Percentiles rank a stretch among this genome's conserved stretches.
phyloP scores from a whole-genome alignment of 1,140 invertebrate genomes.

The Contarinia nasturtii region DNA sequence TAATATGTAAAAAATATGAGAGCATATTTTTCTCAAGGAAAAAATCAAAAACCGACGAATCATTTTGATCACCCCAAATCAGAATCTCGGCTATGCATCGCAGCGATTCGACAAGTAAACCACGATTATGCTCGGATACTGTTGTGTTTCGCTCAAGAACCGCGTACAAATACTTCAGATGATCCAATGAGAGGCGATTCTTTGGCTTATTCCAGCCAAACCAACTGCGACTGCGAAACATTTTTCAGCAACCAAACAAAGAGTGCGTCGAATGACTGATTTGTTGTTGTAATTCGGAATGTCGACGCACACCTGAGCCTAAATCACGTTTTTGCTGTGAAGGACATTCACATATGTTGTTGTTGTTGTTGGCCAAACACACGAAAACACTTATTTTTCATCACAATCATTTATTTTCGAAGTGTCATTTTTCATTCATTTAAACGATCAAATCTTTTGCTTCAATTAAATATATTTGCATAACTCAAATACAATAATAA shows the following conservation, averaged over 20 bases:
- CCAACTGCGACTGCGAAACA: slow-evolving; percentile 77
- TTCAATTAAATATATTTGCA: no score
- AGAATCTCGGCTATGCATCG: slow-evolving; percentile 96
- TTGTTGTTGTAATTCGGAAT: no score
- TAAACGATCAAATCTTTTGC: no score
- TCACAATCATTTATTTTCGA: no score
- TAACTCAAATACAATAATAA: no score
- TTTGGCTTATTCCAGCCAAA: slow-evolving; percentile 82
- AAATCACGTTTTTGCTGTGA: no score
- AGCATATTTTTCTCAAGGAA: slow-evolving; percentile 99
- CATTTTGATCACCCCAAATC: slow-evolving; percentile 99
- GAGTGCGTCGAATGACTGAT: no score
- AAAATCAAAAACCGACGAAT: slow-evolving; percentile 96
- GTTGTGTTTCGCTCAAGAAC: slow-evolving; percentile 92
- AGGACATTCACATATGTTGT: no score
- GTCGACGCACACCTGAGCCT: no score
- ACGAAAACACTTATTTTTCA: no score
- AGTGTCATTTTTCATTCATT: no score
- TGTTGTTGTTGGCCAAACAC: no score
- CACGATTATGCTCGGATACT: slow-evolving; percentile 86
- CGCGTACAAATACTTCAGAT: slow-evolving; percentile 92
- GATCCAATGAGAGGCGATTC: slow-evolving; percentile 89
- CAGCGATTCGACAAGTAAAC: slow-evolving; percentile 89
- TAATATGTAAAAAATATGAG: slow-evolving; percentile 90
- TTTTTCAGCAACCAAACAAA: slow-evolving; percentile 24